Evolutionary conservation across 2,113 vertebrate genomes (phyloP).

Genomic region (Scomber scombrus): DNA sequence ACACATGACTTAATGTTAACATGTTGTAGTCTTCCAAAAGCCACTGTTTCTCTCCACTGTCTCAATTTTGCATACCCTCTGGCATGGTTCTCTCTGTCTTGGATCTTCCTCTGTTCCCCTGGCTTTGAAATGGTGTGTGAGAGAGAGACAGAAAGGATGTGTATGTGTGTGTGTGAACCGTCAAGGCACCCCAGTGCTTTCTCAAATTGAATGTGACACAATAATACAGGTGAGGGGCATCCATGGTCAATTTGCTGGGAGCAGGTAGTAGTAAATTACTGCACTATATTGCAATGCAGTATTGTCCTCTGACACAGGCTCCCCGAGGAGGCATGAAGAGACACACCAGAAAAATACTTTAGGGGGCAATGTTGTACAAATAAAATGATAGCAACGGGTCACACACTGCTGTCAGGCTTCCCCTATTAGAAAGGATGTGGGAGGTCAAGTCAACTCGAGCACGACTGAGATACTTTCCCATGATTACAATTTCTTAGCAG

Average conservation of each 20-base stretch:
- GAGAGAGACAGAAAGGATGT: neutral
- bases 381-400: conserved; percentile 40
- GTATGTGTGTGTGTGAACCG: conserved; percentile 21
- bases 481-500: conserved; percentile 61
- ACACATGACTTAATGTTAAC: neutral
- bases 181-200: conserved; percentile 37
- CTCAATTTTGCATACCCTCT: neutral
- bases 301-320: conserved; percentile 55
- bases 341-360: conserved; percentile 57
- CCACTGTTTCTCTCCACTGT: neutral
- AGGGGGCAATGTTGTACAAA: conserved; percentile 84
- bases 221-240: conserved; percentile 64
- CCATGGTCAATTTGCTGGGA: conserved; percentile 61
- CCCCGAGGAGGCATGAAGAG: neutral
- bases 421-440: conserved; percentile 30
- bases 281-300: conserved; percentile 51
- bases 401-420: conserved; percentile 24
- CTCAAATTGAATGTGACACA: conserved; percentile 72
- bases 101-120: conserved; percentile 24
- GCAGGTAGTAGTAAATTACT: conserved; percentile 71
- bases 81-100: conserved; percentile 2
- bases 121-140: conserved; percentile 15
- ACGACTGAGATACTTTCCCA: conserved; percentile 43
- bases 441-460: conserved; percentile 66
- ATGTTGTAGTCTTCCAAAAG: neutral